Base-by-base conservation (phyloP, 1,140 invertebrate species). In the Heterodera schachtii region DNA sequence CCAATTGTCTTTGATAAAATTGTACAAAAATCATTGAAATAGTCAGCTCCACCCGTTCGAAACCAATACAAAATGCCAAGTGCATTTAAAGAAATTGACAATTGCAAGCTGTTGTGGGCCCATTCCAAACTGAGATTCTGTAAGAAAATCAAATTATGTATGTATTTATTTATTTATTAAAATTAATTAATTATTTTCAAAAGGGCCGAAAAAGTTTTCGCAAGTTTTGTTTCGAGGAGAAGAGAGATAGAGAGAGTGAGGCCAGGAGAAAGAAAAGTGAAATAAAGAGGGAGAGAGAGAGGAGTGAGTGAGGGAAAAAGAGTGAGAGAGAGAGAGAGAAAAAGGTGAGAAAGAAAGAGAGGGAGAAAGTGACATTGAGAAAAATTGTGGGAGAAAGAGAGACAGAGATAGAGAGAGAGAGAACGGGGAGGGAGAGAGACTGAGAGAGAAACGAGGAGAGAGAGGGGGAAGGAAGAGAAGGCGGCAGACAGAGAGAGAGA, bases 101-200 rank as follows among this genome's bases (percentile, higher is more conserved):
- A 78, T 78, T 78, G 77, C n/a, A 78, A 43, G 47, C 77, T 78
- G 47, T 52, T 47, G 44, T n/a, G 66, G 43, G 77, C 77, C 77
- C 77, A 78, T 11, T 46, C 44, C 31, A 69, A 31, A 19, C 49
- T 78, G 21, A 78, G 47, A 64, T 66, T 64, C 77, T 78, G 60
- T 31, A 67, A 19, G 69, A 69, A 4, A 43, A 66, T 57, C n/a
- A 19, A 43, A 76, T 19, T 19, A 64, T 5, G 11, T 19, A 64
- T n/a, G 7, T n/a, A n/a, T n/a, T 19, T 4, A 75, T 41, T 60
- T 75, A 52, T 19, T 49, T 6, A 43, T 52, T 3, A 21, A 76
- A 76, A 60, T 76, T 57, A 31, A 31, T 52, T n/a, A 75, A 49
- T 13, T 75, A 13, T 49, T 31, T 31, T 31, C 31, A 31, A 31